phyloP scores from a whole-genome alignment of 2,797 vertebrate species.

The Sparus aurata region DNA sequence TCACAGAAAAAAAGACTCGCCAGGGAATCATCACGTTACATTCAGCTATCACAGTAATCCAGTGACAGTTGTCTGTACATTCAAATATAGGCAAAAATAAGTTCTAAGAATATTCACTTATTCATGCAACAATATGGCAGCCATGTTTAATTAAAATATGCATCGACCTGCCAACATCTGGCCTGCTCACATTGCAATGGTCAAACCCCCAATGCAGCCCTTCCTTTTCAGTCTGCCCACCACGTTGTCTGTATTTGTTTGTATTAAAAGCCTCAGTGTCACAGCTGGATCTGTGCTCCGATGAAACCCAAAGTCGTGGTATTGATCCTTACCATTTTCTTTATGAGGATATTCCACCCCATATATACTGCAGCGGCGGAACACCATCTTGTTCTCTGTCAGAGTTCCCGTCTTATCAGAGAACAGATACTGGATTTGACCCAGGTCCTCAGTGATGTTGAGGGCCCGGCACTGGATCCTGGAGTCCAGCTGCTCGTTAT shows the following conservation, averaged over 20 bases:
- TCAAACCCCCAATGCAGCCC: background rate
- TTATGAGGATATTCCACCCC: constrained; percentile 94
- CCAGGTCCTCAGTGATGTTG: constrained; percentile 96
- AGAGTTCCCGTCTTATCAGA: constrained; percentile 98
- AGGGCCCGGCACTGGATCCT: constrained; percentile 93
- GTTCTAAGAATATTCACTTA: background rate
- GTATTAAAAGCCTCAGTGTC: background rate
- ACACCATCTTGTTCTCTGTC: constrained; percentile 99
- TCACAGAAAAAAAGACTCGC: too few species aligned
- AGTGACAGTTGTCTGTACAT: too few species aligned
- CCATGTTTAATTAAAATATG: too few species aligned
- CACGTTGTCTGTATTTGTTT: background rate
- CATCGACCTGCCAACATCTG: background rate
- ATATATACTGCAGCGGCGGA: constrained; percentile 93
- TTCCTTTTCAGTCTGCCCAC: too few species aligned
- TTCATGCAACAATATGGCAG: too few species aligned
- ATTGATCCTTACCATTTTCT: constrained; percentile 89
- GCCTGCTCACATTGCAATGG: background rate
- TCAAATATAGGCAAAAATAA: too few species aligned
- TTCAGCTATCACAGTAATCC: too few species aligned
- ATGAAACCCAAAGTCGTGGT: background rate
- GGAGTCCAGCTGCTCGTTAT: constrained; percentile 89
- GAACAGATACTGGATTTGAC: constrained; percentile 95
- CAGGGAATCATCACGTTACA: too few species aligned
- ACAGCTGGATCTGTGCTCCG: background rate